Conservation (phyloP, 1,140 invertebrate species). For the Magallana ariakensis region DNA sequence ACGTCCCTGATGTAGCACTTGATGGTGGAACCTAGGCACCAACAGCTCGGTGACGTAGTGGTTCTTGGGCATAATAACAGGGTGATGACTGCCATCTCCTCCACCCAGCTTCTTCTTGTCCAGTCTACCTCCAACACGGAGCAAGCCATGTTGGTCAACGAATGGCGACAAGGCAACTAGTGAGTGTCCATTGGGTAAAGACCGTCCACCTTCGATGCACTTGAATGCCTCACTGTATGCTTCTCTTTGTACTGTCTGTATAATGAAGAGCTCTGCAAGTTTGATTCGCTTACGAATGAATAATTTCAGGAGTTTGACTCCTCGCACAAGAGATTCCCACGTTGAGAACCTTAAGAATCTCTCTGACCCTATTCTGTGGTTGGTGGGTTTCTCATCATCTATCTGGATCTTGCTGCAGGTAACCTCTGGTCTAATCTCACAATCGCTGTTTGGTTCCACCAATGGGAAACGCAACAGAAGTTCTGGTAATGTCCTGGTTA, state of each 20-base stretch:
- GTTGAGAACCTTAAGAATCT: conserved; percentile 47
- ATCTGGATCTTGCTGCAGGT: not conserved
- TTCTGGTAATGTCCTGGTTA: not conserved
- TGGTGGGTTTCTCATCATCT: not conserved
- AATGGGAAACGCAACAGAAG: not conserved
- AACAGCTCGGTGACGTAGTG: not conserved
- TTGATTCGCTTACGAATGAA: not conserved
- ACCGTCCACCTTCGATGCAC: not conserved
- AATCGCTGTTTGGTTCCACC: not conserved
- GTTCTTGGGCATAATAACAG: conserved; percentile 15
- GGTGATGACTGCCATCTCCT: not conserved
- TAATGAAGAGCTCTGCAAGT: not conserved
- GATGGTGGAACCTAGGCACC: not conserved
- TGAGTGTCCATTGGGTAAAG: not conserved
- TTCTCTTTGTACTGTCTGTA: not conserved
- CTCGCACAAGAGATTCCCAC: conserved; percentile 27
- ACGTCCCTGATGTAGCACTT: conserved; percentile 17
- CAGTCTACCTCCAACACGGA: not conserved
- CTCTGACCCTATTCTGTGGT: not conserved
- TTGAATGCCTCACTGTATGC: not conserved
- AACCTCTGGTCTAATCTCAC: conserved; percentile 27
- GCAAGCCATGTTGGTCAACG: conserved; percentile 4
- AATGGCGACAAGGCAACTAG: not conserved
- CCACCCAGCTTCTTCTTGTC: not conserved
- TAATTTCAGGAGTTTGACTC: not conserved